Conservation (phyloP, 2,888 invertebrate genomes). For the Meteorus cinctellus region DNA sequence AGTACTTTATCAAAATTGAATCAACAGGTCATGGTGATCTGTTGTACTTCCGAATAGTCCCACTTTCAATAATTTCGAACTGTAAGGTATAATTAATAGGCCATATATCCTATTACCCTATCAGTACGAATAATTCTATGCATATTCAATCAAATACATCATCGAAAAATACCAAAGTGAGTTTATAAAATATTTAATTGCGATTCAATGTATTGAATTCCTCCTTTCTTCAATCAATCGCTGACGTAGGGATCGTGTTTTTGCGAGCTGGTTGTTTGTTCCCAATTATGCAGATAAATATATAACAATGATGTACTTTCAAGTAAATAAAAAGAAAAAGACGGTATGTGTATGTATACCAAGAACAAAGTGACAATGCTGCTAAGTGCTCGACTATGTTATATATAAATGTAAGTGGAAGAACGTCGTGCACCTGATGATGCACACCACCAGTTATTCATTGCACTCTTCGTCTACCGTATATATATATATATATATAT, state of each 20-base stretch:
- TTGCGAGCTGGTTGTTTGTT: conserved; percentile 3
- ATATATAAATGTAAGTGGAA: conserved; percentile 46
- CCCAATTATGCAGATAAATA: conserved; percentile 47
- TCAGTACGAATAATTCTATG: no score
- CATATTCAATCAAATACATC: no score
- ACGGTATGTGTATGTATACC: conserved; percentile 41
- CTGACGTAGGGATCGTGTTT: not conserved
- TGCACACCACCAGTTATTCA: conserved; percentile 27
- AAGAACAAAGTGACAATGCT: conserved; percentile 51
- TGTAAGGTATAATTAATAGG: not conserved
- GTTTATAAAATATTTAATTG: conserved; percentile 5
- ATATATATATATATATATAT: conserved; percentile 40
- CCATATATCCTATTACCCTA: no score
- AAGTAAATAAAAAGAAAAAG: conserved; percentile 38
- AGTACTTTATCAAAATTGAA: conserved; percentile 1
- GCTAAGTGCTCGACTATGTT: conserved; percentile 64
- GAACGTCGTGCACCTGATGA: conserved; percentile 53
- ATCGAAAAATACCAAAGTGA: not conserved
- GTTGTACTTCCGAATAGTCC: conserved; percentile 13
- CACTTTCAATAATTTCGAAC: conserved; percentile 1
- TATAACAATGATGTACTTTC: not conserved
- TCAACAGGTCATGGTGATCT: conserved; percentile 14
- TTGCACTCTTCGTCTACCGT: conserved; percentile 33
- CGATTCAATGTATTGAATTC: not conserved
- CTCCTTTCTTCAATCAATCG: not conserved